Base-by-base conservation (phyloP, 2,888 invertebrate genomes). In the Stenotaenia linearis region DNA sequence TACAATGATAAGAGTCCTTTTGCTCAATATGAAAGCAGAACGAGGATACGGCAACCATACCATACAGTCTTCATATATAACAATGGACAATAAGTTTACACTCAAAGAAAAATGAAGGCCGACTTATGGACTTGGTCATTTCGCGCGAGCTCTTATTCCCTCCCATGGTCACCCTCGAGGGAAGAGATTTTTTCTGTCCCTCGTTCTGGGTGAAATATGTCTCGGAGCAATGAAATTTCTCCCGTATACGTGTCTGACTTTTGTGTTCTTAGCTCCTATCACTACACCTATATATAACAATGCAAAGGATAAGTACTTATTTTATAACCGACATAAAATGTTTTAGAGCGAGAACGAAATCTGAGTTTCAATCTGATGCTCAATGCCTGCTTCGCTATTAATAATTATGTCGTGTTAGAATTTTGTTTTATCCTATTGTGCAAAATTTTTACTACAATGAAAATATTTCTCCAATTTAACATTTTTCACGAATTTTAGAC, bases 31-130 rank as follows among this genome's bases (percentile, higher is more conserved):
- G 28, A 28, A 61, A 12, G 61, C 23, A 61, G 12, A 23, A 28
- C 45, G 56, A 23, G 56, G 56, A 23, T 23, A 23, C 25, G 2
- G 25, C 12, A 61, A 12, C 25, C 28, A 6, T 23, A 61, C 25
- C 9, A 23, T 23, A 61, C 25, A 61, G 61, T 61, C 61, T 61
- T 61, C 61, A 45, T 61, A 61, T 61, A 61, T 61, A 61, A 28
- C 61, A 61, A 45, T 45, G 45, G 45, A 45, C 45, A 45, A 61
- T 61, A 61, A 61, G 61, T 61, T 61, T 61, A 61, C 61, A 61
- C 61, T 61, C 61, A 61, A 61, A 61, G 61, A 61, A 61, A 61
- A 61, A 61, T 61, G 61, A 61, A 61, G 61, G 61, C 61, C 61
- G 28, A 61, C 61, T 61, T 61, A 61, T 61, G 61, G 61, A 61